phyloP scores from a whole-genome alignment of 2,888 invertebrate species.

The Cephus rjabovi region DNA sequence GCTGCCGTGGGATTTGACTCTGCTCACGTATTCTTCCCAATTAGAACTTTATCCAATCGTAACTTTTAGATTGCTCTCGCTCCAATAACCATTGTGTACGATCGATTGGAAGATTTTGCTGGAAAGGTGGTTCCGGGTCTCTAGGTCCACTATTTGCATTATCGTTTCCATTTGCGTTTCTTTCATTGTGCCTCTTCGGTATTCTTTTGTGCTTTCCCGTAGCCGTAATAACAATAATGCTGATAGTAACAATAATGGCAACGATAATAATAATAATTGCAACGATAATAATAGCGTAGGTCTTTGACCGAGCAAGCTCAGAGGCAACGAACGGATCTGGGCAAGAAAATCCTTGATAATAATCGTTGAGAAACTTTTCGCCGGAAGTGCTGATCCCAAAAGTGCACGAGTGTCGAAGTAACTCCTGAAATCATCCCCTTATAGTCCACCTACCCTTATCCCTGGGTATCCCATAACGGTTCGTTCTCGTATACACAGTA shows the following conservation, averaged over 20 bases:
- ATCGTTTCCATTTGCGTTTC: not conserved
- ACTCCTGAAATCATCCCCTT: not conserved
- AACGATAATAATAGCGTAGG: not conserved
- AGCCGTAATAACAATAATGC: not conserved
- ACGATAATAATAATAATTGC: not conserved
- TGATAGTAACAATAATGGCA: too few relatives aligned
- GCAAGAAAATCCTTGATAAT: slow-evolving; percentile 16
- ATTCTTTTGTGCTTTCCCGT: not conserved
- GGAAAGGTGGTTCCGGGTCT: not conserved
- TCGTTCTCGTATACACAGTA: not conserved
- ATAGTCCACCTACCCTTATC: not conserved
- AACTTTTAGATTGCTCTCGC: slow-evolving; percentile 34
- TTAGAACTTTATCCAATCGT: slow-evolving; percentile 39
- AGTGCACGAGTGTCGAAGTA: not conserved
- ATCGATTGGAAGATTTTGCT: not conserved
- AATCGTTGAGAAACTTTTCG: slow-evolving; percentile 19
- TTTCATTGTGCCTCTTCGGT: not conserved
- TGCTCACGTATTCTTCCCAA: slow-evolving; percentile 39
- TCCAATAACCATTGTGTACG: slow-evolving; percentile 1
- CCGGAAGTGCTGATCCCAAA: slow-evolving; percentile 11
- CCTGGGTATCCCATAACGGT: slow-evolving; percentile 9
- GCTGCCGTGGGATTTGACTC: slow-evolving; percentile 15
- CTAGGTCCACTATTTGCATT: not conserved
- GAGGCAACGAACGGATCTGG: not conserved
- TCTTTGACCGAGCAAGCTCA: not conserved